These are phyloP conservation scores for Linepithema humile DNA, from an alignment of 1,140 invertebrate species.

Conservation along the genomic window DNA sequence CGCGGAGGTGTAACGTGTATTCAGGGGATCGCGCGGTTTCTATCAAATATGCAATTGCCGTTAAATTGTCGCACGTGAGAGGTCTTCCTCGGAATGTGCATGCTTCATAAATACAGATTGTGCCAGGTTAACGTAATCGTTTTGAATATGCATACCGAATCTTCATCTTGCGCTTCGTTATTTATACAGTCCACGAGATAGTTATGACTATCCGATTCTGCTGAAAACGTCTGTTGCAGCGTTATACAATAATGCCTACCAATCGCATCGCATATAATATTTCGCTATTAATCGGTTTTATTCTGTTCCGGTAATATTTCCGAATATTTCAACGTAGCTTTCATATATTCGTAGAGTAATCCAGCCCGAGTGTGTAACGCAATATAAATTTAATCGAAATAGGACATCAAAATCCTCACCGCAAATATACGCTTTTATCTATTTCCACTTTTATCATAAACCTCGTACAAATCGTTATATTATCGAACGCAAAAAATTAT, in stretches of 20 bases:
- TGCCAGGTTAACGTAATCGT: constrained; percentile 40
- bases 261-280: too few species aligned
- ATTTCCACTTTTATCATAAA: background rate
- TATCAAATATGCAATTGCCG: constrained; percentile 64
- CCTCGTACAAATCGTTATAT: background rate
- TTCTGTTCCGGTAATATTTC: background rate
- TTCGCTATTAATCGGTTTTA: too few species aligned
- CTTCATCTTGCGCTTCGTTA: background rate
- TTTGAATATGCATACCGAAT: constrained; percentile 1
- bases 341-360: background rate
- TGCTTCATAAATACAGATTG: constrained; percentile 58
- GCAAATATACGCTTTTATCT: background rate
- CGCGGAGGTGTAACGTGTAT: background rate
- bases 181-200: background rate
- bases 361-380: background rate
- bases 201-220: background rate
- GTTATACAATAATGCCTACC: background rate
- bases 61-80: constrained; percentile 30
- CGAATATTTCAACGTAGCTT: background rate
- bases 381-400: background rate
- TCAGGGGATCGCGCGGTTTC: constrained; percentile 41
- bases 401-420: background rate
- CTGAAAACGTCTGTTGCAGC: background rate
- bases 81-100: background rate
- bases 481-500: constrained; percentile 30